Base-by-base conservation (phyloP, 2,888 invertebrate species). In the Cantharis rufa region DNA sequence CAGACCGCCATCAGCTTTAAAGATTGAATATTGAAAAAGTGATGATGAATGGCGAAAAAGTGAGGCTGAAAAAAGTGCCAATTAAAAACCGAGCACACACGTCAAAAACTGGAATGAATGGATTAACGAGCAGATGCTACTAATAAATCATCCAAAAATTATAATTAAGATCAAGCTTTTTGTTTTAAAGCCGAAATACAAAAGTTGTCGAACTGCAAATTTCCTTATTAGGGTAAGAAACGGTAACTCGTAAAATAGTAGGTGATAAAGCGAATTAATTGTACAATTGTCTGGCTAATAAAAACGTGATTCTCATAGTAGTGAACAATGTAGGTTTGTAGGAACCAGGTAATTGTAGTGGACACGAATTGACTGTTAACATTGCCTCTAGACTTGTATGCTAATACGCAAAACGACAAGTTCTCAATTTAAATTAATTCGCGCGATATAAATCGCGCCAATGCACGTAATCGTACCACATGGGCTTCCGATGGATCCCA, bases 301-400 rank as follows among this genome's bases (percentile, higher is more conserved):
- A 21, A 66, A 21, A 66, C 64, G 64, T 66, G 64, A 66, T 66
- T 66, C 15, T 66, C 64, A 66, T 48, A 48, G 24, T 66, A 21
- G 24, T 21, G 24, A 66, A 21, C 32, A 72, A 75, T 76, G 76
- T 76, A 70, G 76, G 76, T 76, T 76, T 76, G 63, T 76, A 72
- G 76, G 76, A 24, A 76, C 16, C 61, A 62, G 61, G 69, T 69
- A 73, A 74, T 24, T 61, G 61, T 70, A 63, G 15, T 28, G 18
- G 28, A 76, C 72, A 70, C 28, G 69, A 62, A 64, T 21, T 69
- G 76, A 76, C 72, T 76, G 72, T 63, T 76, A 76, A 76, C 64
- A 66, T 66, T 66, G 64, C 64, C 64, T 24, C 64, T 13, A 66
- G 64, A 21, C 18, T 18, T 66, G 18, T 66, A 66, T 16, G 64